These are phyloP conservation scores for Micronycteris hirsuta DNA, from an alignment of 2,113 vertebrate genomes.

Conservation along the genomic window DNA sequence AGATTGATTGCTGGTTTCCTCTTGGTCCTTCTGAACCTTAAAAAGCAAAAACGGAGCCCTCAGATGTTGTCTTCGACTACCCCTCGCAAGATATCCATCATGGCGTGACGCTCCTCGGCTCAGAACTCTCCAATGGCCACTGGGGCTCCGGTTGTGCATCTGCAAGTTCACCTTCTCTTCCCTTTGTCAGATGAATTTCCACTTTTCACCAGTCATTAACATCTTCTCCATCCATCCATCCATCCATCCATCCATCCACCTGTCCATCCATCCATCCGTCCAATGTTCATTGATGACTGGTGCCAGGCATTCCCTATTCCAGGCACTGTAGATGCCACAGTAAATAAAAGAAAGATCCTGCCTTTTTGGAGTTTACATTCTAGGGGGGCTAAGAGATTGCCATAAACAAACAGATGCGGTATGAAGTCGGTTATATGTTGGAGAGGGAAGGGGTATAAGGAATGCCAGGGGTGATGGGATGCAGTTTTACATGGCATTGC, in stretches of 20 bases:
- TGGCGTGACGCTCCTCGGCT: background rate
- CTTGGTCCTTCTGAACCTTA: background rate
- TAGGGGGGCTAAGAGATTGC: background rate
- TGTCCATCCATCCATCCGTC: background rate
- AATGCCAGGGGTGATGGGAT: background rate
- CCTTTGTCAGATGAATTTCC: background rate
- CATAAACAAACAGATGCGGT: background rate
- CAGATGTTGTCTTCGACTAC: background rate
- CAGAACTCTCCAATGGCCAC: background rate
- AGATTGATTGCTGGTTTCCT: background rate
- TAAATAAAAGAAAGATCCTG: background rate
- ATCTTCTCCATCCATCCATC: background rate
- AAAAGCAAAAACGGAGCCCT: background rate
- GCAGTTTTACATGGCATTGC: background rate
- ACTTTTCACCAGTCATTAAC: background rate
- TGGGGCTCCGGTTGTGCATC: no score
- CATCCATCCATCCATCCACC: background rate
- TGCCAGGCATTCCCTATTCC: background rate
- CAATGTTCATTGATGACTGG: background rate
- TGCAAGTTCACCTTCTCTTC: background rate
- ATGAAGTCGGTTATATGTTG: background rate
- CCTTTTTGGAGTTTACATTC: background rate
- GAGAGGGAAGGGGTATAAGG: background rate
- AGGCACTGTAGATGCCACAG: background rate
- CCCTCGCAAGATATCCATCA: background rate